Conservation (phyloP, 2,797 vertebrate species). For the Meriones psammophilus region DNA sequence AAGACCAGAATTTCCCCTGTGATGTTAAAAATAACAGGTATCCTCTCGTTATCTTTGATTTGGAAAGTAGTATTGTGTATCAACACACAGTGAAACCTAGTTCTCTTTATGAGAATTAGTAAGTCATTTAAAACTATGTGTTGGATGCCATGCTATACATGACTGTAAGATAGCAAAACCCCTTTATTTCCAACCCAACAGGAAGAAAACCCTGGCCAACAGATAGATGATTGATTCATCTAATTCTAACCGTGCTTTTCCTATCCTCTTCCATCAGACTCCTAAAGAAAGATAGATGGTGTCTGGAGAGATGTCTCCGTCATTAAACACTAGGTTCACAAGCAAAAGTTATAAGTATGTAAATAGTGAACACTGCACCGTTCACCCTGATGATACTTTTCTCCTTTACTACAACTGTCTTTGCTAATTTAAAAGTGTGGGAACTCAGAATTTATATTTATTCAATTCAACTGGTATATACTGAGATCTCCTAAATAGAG, state of each 20-base stretch:
- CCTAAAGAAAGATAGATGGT: not conserved
- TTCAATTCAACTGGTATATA: not conserved
- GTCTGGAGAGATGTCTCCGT: no score
- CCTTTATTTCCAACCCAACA: not conserved
- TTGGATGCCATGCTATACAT: constrained; percentile 88
- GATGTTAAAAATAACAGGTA: not conserved
- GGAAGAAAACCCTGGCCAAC: not conserved
- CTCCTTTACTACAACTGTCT: not conserved
- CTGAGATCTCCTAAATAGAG: not conserved
- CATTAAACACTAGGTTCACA: no score
- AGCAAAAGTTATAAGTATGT: no score
- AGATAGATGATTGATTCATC: not conserved
- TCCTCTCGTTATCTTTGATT: constrained; percentile 75
- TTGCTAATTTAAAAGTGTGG: not conserved
- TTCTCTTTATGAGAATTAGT: constrained; percentile 92
- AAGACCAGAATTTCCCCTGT: constrained; percentile 84
- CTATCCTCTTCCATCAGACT: not conserved
- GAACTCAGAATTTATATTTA: not conserved
- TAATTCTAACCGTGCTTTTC: not conserved
- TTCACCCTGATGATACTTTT: not conserved
- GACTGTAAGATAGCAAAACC: not conserved
- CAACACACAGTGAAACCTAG: constrained; percentile 92
- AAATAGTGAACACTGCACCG: not conserved
- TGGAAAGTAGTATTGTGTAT: constrained; percentile 79
- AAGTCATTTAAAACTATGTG: constrained; percentile 90